Evolutionary conservation across 2,888 invertebrate genomes (phyloP).

Genomic region (Lamellibrachia satsuma): DNA sequence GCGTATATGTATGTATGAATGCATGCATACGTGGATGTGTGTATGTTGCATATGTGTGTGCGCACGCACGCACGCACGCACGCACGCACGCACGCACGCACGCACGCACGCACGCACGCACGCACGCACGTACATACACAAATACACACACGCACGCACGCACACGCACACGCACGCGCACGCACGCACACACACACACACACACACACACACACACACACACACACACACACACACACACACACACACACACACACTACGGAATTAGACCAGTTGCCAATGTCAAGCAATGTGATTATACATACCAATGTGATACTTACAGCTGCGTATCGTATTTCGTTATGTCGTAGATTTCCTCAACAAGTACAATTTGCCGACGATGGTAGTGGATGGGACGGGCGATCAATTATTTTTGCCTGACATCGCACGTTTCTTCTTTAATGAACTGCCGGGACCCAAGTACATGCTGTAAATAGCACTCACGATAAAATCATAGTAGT

Average conservation of each 20-base stretch:
- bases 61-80: no score
- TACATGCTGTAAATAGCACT: not conserved
- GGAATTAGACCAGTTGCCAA: not conserved
- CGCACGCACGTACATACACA: not conserved
- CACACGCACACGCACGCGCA: not conserved
- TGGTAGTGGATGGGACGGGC: conserved; percentile 29
- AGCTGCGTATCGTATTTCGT: not conserved
- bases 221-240: not conserved
- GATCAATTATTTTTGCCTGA: conserved; percentile 36
- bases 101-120: not conserved
- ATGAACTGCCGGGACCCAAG: conserved; percentile 25
- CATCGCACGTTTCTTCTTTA: conserved; percentile 31
- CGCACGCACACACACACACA: not conserved
- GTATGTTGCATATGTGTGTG: not conserved
- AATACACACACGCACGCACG: not conserved
- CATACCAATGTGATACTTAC: not conserved
- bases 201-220: no score
- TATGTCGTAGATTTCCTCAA: not conserved
- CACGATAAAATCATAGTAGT: not conserved
- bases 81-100: not conserved
- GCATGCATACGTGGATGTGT: no score
- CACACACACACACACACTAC: no score
- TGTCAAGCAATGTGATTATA: not conserved
- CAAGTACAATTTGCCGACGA: conserved; percentile 29
- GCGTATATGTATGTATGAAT: no score